A percentile compares a stretch with the other conserved stretches of the same genome.
Conservation (phyloP, 2,113 vertebrate species). For the Gallinago media region DNA sequence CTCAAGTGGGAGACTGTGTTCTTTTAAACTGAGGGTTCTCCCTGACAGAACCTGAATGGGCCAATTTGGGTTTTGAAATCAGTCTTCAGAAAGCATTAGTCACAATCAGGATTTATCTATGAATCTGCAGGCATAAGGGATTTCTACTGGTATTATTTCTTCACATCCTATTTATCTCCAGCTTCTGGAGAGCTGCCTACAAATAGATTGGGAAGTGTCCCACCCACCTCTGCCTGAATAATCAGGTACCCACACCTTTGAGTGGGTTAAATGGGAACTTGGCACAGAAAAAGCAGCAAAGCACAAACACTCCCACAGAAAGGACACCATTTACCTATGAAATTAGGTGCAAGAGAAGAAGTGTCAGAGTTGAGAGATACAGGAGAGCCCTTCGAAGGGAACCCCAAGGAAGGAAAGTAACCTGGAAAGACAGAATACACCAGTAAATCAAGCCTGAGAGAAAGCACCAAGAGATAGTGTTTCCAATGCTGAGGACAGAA, state of each 20-base stretch:
- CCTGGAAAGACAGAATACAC: constrained; percentile 87
- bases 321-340: constrained; percentile 83
- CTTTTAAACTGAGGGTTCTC: not conserved
- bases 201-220: not conserved
- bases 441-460: constrained; percentile 20
- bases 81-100: not conserved
- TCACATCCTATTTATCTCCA: not conserved
- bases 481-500: not conserved
- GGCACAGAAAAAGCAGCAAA: not conserved
- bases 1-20: not conserved
- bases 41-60: not conserved
- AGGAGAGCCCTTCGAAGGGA: constrained; percentile 89
- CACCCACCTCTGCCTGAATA: not conserved
- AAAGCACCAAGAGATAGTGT: not conserved
- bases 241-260: not conserved
- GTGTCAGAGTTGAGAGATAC: constrained; percentile 88
- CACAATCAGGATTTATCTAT: not conserved
- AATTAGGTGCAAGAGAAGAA: constrained; percentile 85
- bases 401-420: constrained; percentile 89
- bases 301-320: constrained; percentile 6
- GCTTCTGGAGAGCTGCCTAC: not conserved
- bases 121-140: not conserved
- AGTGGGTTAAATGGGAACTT: not conserved
- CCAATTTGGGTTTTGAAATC: not conserved
- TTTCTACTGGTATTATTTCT: constrained; percentile 10